phyloP scores from a whole-genome alignment of 2,888 invertebrate species.

The Eudemis profundana region DNA sequence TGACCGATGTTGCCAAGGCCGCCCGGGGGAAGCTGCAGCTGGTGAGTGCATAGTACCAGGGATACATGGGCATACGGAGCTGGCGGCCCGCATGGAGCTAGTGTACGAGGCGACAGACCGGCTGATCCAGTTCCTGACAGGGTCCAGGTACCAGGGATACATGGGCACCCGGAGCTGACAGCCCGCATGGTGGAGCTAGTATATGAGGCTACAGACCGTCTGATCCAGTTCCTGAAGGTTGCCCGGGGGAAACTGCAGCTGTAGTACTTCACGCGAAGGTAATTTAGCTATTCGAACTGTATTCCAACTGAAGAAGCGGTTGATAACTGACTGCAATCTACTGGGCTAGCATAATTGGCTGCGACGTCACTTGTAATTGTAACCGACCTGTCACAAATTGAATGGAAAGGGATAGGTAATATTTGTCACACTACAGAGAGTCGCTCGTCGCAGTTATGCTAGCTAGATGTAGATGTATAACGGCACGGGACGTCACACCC shows the following conservation, averaged over 20 bases:
- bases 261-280: too few species aligned
- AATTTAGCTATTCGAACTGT: too few species aligned
- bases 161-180: conserved; percentile 91
- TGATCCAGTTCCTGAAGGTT: conserved; percentile 95
- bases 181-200: conserved; percentile 95
- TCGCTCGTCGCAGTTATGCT: too few species aligned
- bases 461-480: too few species aligned
- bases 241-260: conserved; percentile 93
- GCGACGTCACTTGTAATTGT: too few species aligned
- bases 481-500: too few species aligned
- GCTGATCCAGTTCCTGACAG: conserved; percentile 94
- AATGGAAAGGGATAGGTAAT: too few species aligned
- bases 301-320: too few species aligned
- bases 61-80: conserved; percentile 92
- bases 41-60: conserved; percentile 83
- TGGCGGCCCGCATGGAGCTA: conserved; percentile 94
- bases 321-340: too few species aligned
- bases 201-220: conserved; percentile 97
- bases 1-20: conserved; percentile 92
- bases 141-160: conserved; percentile 82
- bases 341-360: too few species aligned
- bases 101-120: conserved; percentile 98
- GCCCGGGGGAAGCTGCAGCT: conserved; percentile 93
- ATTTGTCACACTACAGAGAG: too few species aligned
- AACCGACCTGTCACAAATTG: too few species aligned